Percentiles rank a stretch among this genome's conserved stretches.
These are phyloP conservation scores for Beaufortia kweichowensis DNA, from an alignment of 2,113 vertebrate species.

Conservation along the genomic window DNA sequence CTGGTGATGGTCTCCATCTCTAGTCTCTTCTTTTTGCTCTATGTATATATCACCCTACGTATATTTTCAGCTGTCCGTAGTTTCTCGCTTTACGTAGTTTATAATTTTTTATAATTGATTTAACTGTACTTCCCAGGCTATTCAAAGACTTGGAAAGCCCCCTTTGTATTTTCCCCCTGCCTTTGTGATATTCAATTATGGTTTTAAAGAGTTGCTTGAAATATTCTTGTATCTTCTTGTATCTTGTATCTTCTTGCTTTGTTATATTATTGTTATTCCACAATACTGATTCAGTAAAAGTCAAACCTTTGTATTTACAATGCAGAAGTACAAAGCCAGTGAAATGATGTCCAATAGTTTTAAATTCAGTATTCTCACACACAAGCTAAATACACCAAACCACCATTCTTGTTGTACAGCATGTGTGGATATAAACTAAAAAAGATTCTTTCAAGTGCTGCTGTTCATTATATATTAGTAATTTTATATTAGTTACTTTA, in stretches of 20 bases:
- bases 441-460: too few species aligned
- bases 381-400: too few species aligned
- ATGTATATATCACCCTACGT: too few species aligned
- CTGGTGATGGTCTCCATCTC: background rate
- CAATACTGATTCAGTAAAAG: too few species aligned
- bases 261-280: background rate
- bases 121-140: background rate
- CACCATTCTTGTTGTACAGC: too few species aligned
- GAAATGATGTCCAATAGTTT: too few species aligned
- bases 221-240: background rate
- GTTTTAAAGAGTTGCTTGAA: background rate
- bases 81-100: too few species aligned
- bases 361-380: too few species aligned
- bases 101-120: background rate
- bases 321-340: too few species aligned
- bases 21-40: background rate
- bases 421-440: too few species aligned
- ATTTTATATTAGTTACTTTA: background rate
- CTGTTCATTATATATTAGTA: too few species aligned
- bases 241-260: background rate
- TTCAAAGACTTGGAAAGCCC: background rate
- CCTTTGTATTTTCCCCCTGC: background rate
- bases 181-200: background rate
- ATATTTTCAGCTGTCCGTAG: background rate
- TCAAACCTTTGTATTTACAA: too few species aligned